A percentile compares a stretch with the other conserved stretches of the same genome.
These are phyloP conservation scores for Epizoanthus stellaris DNA, from an alignment of 92 coral and sea anemone genomes.

Conservation along the genomic window DNA sequence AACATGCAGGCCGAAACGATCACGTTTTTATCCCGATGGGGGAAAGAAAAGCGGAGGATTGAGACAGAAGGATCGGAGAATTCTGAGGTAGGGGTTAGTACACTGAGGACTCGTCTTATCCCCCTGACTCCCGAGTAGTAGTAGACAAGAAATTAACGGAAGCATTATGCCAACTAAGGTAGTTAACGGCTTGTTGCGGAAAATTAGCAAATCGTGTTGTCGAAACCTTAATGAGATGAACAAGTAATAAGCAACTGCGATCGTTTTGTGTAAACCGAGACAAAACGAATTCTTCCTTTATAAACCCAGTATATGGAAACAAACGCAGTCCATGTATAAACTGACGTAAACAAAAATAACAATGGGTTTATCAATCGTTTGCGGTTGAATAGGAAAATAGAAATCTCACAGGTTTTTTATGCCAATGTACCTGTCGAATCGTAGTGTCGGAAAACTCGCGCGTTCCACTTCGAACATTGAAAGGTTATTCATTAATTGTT, in stretches of 20 bases:
- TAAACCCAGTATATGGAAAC: not conserved
- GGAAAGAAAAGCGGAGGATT: slow-evolving; percentile 57
- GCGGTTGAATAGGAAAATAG: not conserved
- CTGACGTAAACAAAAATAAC: slow-evolving; percentile 1
- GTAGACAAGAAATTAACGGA: slow-evolving; percentile 29
- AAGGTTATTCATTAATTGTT: slow-evolving; percentile 1
- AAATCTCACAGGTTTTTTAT: not conserved
- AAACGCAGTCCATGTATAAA: not conserved
- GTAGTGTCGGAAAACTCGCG: slow-evolving; percentile 10
- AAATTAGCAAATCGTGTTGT: slow-evolving; percentile 24
- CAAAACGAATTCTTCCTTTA: not conserved
- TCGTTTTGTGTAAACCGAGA: slow-evolving; percentile 17
- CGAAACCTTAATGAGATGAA: slow-evolving; percentile 40
- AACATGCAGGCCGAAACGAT: slow-evolving; percentile 64
- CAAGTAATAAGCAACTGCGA: slow-evolving; percentile 14
- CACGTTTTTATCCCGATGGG: slow-evolving; percentile 70
- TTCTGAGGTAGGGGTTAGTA: slow-evolving; percentile 62
- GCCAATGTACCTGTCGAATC: not conserved
- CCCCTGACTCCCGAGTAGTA: not conserved
- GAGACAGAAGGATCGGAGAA: slow-evolving; percentile 53
- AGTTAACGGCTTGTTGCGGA: slow-evolving; percentile 39
- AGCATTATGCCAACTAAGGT: not conserved
- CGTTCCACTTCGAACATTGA: not conserved
- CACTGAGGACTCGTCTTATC: not conserved
- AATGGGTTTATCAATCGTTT: not conserved